Conservation (phyloP, 2,888 invertebrate genomes). For the Eupelmus urozonus region DNA sequence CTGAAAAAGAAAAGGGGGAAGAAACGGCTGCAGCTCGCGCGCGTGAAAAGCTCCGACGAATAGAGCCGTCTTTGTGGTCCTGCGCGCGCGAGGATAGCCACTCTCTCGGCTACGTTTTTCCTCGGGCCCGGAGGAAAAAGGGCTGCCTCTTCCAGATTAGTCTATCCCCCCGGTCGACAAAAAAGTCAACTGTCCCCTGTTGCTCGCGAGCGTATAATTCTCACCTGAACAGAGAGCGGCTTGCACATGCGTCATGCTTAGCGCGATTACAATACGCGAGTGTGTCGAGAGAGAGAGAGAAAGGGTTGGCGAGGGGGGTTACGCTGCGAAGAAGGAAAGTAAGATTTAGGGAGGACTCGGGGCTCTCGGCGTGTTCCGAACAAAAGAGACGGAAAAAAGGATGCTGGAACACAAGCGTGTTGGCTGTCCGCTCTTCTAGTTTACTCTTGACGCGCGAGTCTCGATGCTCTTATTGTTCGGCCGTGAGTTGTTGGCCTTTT, state of each 20-base stretch:
- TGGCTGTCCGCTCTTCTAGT: conserved; percentile 43
- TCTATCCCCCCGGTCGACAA: not conserved
- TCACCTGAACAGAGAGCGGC: not conserved
- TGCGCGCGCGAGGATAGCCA: no score
- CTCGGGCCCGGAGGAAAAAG: conserved; percentile 13
- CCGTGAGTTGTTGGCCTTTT: conserved; percentile 28
- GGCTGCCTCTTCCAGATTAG: conserved; percentile 38
- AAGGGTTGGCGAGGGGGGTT: not conserved
- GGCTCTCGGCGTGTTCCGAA: conserved; percentile 7
- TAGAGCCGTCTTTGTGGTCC: conserved; percentile 30
- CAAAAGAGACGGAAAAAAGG: conserved; percentile 39
- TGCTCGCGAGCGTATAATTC: conserved; percentile 47
- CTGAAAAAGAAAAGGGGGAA: not conserved
- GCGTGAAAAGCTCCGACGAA: not conserved
- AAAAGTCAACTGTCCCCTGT: conserved; percentile 31
- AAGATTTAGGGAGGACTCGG: conserved; percentile 54
- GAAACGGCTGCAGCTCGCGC: not conserved
- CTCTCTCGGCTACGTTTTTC: conserved; percentile 5
- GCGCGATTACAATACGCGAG: not conserved
- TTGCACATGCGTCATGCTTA: conserved; percentile 24
- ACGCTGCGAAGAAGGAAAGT: conserved; percentile 22
- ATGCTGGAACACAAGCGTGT: no score
- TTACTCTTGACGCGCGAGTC: conserved; percentile 18
- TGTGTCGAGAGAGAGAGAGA: not conserved
- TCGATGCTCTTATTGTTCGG: conserved; percentile 47